Evolutionary conservation across 2,797 vertebrate genomes (phyloP).

Genomic region (Yasuhikotakia modesta): DNA sequence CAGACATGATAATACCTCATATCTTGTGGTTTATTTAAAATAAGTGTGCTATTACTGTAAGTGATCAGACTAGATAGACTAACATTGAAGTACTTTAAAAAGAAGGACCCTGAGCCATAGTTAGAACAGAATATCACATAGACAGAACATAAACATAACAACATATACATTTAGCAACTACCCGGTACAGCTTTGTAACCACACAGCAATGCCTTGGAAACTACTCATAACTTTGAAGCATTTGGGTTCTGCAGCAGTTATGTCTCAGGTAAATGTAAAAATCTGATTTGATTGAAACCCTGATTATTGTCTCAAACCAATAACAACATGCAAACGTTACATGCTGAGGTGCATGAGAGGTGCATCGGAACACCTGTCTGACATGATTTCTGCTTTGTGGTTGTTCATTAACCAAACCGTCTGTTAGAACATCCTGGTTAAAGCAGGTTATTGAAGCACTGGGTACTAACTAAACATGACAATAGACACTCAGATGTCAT

Average conservation of each 20-base stretch:
- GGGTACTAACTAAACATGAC: background rate
- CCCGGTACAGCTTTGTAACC: too few relatives aligned
- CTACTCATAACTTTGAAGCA: background rate
- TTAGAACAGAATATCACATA: too few relatives aligned
- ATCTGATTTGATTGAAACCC: too few relatives aligned
- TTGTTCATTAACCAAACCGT: conserved; percentile 25
- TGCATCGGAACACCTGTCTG: background rate
- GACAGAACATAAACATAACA: too few relatives aligned
- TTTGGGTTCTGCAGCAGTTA: too few relatives aligned
- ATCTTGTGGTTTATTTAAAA: background rate
- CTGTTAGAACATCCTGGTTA: background rate
- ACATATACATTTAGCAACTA: too few relatives aligned
- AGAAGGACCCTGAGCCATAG: too few relatives aligned
- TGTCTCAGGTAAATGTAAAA: too few relatives aligned
- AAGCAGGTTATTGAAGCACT: conserved; percentile 1
- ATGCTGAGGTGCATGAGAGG: background rate
- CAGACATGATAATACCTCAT: background rate
- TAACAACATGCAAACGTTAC: background rate
- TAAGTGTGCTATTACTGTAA: background rate
- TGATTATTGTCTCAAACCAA: background rate
- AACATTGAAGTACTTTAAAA: too few relatives aligned
- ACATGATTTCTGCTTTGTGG: conserved; percentile 2
- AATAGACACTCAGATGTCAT: too few relatives aligned
- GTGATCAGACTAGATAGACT: too few relatives aligned
- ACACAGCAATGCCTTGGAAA: too few relatives aligned